Evolutionary conservation across 1,140 invertebrate genomes (phyloP), one percentile per base, ranked within the genome.

Genomic region (Bombus superbus): DNA sequence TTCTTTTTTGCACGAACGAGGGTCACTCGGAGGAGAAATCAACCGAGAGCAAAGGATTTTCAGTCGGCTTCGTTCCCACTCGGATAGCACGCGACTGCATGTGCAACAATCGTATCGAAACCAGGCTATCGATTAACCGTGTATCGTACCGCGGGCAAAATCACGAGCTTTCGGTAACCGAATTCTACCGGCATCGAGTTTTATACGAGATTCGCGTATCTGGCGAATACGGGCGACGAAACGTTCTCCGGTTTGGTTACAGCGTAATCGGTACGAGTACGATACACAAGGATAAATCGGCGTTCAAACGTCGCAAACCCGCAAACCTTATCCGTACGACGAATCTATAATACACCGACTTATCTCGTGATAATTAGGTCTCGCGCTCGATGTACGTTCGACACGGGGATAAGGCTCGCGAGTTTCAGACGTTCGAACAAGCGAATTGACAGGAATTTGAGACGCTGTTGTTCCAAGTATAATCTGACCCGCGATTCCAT

Each of bases 111-210:
- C 57, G 13, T 83, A 83, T 75, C 69, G 18, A 66, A 66, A 64
- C 71, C 59, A 83, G 81, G 59, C 57, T 83, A 75, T 83, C 72
- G 81, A 83, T 83, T 83, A 83, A 74, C 42, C 35, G 42, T 53
- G 71, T 64, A 81, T 81, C 35, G 79, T 40, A 72, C 10, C 5
- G 32, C 22, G 25, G 47, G 66, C 59, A 69, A 74, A 75, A 47
- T 25, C n/a, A 28, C 25, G 35, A 22, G 32, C 44, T 28, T 82
- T 69, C 40, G 57, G 15, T 47, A 40, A 47, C 69, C n/a, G 53
- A 83, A 64, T 74, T 62, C 81, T 15, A 4, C n/a, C 75, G 38
- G 28, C 28, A 22, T 32, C n/a, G 42, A 22, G 0, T 44, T 64
- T 62, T 78, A 64, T 28, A 66, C 32, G 28, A 53, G 28, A 38